Evolutionary conservation across 2,888 invertebrate genomes (phyloP).

Genomic region (Palloptera scutellata): DNA sequence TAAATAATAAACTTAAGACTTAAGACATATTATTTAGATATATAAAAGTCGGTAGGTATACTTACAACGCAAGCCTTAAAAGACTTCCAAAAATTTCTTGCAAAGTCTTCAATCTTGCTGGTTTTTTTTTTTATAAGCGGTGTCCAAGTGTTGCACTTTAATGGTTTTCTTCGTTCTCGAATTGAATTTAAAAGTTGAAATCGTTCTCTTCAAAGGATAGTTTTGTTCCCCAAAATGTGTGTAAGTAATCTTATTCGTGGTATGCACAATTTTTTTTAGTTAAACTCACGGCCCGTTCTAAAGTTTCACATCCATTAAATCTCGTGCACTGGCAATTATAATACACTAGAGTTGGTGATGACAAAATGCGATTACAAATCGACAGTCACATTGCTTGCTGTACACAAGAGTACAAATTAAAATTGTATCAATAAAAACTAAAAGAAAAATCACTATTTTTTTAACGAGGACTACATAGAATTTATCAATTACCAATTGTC

Average conservation of each 20-base stretch:
- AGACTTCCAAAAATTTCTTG: slow-evolving; percentile 65
- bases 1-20: background rate
- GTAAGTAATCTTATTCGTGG: background rate
- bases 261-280: background rate
- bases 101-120: slow-evolving; percentile 66
- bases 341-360: background rate
- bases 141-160: slow-evolving; percentile 46
- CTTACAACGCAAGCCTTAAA: slow-evolving; percentile 66
- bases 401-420: slow-evolving; percentile 21
- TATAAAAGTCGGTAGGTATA: slow-evolving; percentile 40
- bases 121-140: slow-evolving; percentile 52
- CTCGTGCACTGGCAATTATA: slow-evolving; percentile 4
- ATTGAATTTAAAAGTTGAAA: too few relatives aligned
- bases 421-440: background rate
- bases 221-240: background rate
- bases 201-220: too few relatives aligned
- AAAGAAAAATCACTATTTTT: background rate
- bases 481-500: slow-evolving; percentile 6
- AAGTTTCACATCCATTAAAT: background rate
- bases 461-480: slow-evolving; percentile 1
- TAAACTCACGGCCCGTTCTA: slow-evolving; percentile 1
- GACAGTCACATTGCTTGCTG: slow-evolving; percentile 43
- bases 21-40: background rate
- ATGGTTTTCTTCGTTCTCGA: too few relatives aligned
- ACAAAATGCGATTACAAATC: background rate